Percentiles rank a stretch among this genome's conserved stretches.
phyloP scores from a whole-genome alignment of 1,140 invertebrate genomes.

The Micrasema longulum region DNA sequence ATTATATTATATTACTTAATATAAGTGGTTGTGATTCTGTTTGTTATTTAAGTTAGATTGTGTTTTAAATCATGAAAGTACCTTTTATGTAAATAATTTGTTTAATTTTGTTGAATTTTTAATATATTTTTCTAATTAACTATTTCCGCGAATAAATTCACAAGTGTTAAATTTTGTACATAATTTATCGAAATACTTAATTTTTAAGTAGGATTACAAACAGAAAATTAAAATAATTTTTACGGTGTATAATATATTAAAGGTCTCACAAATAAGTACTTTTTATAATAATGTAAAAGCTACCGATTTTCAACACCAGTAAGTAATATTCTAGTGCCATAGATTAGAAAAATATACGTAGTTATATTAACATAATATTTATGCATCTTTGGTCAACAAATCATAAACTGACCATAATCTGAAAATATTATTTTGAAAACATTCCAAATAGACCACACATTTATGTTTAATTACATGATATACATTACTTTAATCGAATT shows the following conservation, averaged over 20 bases:
- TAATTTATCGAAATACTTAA: slow-evolving; percentile 5
- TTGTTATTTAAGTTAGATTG: slow-evolving; percentile 44
- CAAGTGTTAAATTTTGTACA: slow-evolving; percentile 26
- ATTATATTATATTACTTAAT: slow-evolving; percentile 49
- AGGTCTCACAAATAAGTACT: too few species aligned
- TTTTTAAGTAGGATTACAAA: slow-evolving; percentile 1
- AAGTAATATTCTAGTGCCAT: too few species aligned
- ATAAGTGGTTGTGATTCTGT: slow-evolving; percentile 54
- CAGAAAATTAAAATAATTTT: too few species aligned
- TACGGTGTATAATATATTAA: too few species aligned
- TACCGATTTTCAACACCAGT: too few species aligned
- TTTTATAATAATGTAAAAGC: too few species aligned
- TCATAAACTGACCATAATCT: background rate
- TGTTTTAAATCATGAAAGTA: slow-evolving; percentile 41
- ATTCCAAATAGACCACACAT: slow-evolving; percentile 32
- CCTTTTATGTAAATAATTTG: slow-evolving; percentile 35
- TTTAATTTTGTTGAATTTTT: slow-evolving; percentile 33
- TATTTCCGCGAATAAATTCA: slow-evolving; percentile 27
- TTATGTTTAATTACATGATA: too few species aligned
- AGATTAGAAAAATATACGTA: background rate
- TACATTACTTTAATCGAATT: too few species aligned
- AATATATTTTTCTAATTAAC: slow-evolving; percentile 28
- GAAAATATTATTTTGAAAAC: slow-evolving; percentile 32
- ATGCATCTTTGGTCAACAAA: too few species aligned
- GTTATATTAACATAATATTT: background rate